Percentiles rank a stretch among this genome's conserved stretches.
phyloP scores from a whole-genome alignment of 2,797 vertebrate genomes.

The Petrocephalus schoutedeni region DNA sequence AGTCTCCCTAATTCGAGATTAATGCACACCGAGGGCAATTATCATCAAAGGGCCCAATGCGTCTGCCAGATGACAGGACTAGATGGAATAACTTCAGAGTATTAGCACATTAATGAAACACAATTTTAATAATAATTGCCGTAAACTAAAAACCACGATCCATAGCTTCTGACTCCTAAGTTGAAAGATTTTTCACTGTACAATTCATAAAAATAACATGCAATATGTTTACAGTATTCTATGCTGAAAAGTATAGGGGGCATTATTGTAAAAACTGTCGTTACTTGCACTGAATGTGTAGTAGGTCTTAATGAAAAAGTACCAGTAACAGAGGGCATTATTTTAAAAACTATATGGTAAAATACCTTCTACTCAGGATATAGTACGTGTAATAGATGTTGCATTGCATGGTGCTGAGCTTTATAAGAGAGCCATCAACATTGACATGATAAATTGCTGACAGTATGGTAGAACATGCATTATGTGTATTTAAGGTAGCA shows the following conservation, averaged over 20 bases:
- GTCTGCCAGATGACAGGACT: neutral
- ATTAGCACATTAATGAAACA: neutral
- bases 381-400: neutral
- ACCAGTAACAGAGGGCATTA: neutral
- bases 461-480: neutral
- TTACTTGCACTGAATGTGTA: neutral
- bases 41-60: neutral
- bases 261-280: neutral
- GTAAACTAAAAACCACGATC: neutral
- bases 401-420: neutral
- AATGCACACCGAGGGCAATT: neutral
- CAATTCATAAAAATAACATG: neutral
- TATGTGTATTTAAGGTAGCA: neutral
- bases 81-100: neutral
- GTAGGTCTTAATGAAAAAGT: neutral
- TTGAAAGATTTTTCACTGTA: neutral
- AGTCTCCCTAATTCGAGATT: constrained; percentile 43
- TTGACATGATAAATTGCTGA: neutral
- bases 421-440: neutral
- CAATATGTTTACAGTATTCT: neutral
- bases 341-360: neutral
- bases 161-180: neutral
- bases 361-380: neutral
- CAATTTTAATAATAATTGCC: neutral
- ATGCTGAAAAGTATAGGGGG: neutral